These are phyloP conservation scores for Hermodice carunculata DNA, from an alignment of 2,888 invertebrate genomes.

Conservation along the genomic window DNA sequence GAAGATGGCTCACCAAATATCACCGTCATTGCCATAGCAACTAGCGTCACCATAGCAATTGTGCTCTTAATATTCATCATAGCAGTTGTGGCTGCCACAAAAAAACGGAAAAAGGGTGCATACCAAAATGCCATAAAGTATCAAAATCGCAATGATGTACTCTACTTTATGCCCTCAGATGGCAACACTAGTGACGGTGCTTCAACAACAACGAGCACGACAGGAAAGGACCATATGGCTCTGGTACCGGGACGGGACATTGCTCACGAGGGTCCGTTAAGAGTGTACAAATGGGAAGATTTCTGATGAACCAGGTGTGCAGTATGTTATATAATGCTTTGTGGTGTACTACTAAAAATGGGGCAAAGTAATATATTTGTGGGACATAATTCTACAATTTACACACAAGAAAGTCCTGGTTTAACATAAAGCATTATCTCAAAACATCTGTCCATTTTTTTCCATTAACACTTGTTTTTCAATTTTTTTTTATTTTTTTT, in stretches of 20 bases:
- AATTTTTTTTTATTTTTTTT: too few relatives aligned
- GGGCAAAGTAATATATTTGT: too few relatives aligned
- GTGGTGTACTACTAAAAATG: too few relatives aligned
- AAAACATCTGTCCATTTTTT: too few relatives aligned
- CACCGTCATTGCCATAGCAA: conserved; percentile 5
- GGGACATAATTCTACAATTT: too few relatives aligned
- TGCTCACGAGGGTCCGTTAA: conserved; percentile 44
- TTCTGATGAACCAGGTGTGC: too few relatives aligned
- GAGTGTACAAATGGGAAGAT: conserved; percentile 48
- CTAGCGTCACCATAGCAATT: too few relatives aligned
- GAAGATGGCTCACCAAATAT: not conserved
- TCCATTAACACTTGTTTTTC: too few relatives aligned
- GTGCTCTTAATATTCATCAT: conserved; percentile 2
- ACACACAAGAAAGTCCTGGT: too few relatives aligned
- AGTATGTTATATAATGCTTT: too few relatives aligned
- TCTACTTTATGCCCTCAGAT: conserved; percentile 27
- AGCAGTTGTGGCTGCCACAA: not conserved
- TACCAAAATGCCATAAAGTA: conserved; percentile 26
- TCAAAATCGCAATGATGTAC: conserved; percentile 22
- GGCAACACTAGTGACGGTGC: not conserved
- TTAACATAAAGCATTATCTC: too few relatives aligned
- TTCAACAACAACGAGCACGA: conserved; percentile 4
- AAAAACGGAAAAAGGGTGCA: conserved; percentile 16
- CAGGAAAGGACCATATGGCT: conserved; percentile 30
- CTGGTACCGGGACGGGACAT: conserved; percentile 44